These are phyloP conservation scores for Ciconia maguari DNA, from an alignment of 2,113 vertebrate species.

Conservation along the genomic window DNA sequence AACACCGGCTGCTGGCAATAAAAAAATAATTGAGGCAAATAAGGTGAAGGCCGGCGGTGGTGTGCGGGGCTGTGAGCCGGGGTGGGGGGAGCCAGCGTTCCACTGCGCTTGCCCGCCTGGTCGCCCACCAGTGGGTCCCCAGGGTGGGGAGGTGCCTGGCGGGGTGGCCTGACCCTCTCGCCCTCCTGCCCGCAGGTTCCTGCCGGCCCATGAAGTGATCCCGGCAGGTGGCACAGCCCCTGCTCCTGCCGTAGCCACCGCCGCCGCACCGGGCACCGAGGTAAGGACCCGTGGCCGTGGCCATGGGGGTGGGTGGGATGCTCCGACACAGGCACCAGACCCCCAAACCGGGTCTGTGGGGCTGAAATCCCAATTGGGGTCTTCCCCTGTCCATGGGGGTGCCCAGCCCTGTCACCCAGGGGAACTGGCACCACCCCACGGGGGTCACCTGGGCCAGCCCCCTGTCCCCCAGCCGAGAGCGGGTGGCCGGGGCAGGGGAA, in stretches of 20 bases:
- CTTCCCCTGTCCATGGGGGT: rapidly evolving
- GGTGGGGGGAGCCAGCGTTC: neutral
- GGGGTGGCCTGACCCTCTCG: neutral
- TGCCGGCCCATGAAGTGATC: slow-evolving; percentile 81
- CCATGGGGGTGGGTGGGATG: neutral
- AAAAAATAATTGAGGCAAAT: neutral
- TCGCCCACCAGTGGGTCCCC: rapidly evolving
- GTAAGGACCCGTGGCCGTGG: neutral
- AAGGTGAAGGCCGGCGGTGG: neutral
- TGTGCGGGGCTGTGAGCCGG: rapidly evolving
- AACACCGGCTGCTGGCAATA: neutral
- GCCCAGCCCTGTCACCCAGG: neutral
- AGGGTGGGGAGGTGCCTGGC: rapidly evolving
- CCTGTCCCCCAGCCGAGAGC: rapidly evolving
- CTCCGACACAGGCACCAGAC: rapidly evolving
- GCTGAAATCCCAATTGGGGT: neutral
- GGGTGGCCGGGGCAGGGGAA: neutral
- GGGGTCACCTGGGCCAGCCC: neutral
- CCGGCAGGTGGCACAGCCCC: slow-evolving; percentile 69
- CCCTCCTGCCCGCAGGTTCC: slow-evolving; percentile 63
- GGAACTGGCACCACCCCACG: rapidly evolving
- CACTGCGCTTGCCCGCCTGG: rapidly evolving
- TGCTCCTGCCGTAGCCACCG: slow-evolving; percentile 48
- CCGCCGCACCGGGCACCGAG: neutral
- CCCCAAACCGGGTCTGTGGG: neutral